phyloP scores from a whole-genome alignment of 2,113 vertebrate species.

The Gadus chalcogrammus region DNA sequence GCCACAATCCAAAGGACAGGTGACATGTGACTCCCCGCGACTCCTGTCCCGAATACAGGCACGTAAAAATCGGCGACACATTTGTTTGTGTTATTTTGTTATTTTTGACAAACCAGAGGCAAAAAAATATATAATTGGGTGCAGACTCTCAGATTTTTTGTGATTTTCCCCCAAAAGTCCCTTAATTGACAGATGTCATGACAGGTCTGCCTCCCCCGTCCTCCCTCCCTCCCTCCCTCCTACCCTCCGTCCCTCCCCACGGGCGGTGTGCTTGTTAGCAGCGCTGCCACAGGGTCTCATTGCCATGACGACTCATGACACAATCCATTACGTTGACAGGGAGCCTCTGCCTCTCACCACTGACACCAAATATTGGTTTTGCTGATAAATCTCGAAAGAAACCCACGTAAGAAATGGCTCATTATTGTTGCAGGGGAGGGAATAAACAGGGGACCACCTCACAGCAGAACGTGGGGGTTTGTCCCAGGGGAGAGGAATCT shows the following conservation, averaged over 20 bases:
- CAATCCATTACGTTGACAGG: slow-evolving; percentile 52
- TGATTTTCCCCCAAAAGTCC: slow-evolving; percentile 5
- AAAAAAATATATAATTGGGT: slow-evolving; percentile 33
- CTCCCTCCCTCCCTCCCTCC: not conserved
- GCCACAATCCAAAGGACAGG: too few species aligned
- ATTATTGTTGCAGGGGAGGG: slow-evolving; percentile 51
- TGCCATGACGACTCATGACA: slow-evolving; percentile 50
- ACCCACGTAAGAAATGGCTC: slow-evolving; percentile 13
- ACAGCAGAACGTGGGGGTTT: slow-evolving; percentile 53
- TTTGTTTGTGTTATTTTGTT: not conserved
- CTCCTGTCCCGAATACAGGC: not conserved
- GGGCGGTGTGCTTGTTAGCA: slow-evolving; percentile 53
- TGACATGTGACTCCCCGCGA: too few species aligned
- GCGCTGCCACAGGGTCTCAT: slow-evolving; percentile 47
- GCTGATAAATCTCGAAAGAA: slow-evolving; percentile 50
- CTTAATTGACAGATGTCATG: slow-evolving; percentile 49
- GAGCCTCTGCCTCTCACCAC: slow-evolving; percentile 44
- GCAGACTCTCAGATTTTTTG: slow-evolving; percentile 12
- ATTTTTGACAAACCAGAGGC: not conserved
- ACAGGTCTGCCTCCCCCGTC: slow-evolving; percentile 21
- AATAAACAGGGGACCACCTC: slow-evolving; percentile 56
- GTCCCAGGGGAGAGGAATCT: slow-evolving; percentile 55
- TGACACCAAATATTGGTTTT: slow-evolving; percentile 70
- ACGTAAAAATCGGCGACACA: not conserved
- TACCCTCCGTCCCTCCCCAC: slow-evolving; percentile 13